phyloP scores from a whole-genome alignment of 2,888 invertebrate genomes.

The Platypus cylindrus region DNA sequence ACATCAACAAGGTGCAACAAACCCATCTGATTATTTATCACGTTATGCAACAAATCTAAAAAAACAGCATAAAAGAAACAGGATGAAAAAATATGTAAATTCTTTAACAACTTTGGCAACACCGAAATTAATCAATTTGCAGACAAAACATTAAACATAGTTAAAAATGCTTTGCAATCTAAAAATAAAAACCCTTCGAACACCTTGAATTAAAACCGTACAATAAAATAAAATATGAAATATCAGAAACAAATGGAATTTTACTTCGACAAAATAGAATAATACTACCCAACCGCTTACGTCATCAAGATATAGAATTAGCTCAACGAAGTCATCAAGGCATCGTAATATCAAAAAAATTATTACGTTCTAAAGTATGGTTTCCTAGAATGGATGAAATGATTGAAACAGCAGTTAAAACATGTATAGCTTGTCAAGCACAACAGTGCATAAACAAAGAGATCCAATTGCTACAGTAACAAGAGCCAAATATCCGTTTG shows the following conservation, averaged over 20 bases:
- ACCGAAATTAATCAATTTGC: slow-evolving; percentile 9
- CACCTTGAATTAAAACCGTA: slow-evolving; percentile 1
- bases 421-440: too few relatives aligned
- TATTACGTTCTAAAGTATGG: slow-evolving; percentile 14
- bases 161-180: background rate
- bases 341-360: slow-evolving; percentile 11
- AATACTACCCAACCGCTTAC: slow-evolving; percentile 1
- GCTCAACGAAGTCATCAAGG: slow-evolving; percentile 15
- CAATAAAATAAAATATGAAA: slow-evolving; percentile 6
- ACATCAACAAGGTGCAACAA: slow-evolving; percentile 10
- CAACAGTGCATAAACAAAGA: too few relatives aligned
- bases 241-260: slow-evolving; percentile 4
- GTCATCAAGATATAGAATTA: slow-evolving; percentile 8
- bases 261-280: slow-evolving; percentile 5
- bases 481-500: too few relatives aligned
- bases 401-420: too few relatives aligned
- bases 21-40: slow-evolving; percentile 14
- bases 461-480: too few relatives aligned
- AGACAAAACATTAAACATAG: too few relatives aligned
- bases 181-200: slow-evolving; percentile 7
- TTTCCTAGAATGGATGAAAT: slow-evolving; percentile 12
- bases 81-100: slow-evolving; percentile 9
- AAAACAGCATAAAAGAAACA: slow-evolving; percentile 2
- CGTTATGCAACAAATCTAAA: slow-evolving; percentile 10
- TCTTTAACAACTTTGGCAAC: slow-evolving; percentile 5